A percentile compares a stretch with the other conserved stretches of the same genome.
Conservation (phyloP, 2,113 vertebrate species). For the Rissa tridactyla region DNA sequence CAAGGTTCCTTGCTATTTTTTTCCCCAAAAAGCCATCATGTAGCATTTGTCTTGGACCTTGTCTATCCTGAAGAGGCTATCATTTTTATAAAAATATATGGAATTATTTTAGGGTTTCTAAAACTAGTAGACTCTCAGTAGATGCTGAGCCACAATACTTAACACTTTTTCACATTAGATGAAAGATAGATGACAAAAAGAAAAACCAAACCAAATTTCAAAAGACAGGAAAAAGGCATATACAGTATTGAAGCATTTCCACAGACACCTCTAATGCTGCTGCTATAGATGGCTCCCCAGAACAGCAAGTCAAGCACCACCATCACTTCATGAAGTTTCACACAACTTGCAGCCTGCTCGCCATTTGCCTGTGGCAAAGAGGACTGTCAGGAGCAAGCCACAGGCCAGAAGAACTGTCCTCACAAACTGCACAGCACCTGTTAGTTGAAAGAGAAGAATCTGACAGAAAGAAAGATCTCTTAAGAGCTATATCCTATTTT, state of each 20-base stretch:
- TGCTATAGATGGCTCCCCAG: background rate
- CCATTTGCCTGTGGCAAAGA: background rate
- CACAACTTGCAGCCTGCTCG: background rate
- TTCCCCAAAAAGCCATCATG: background rate
- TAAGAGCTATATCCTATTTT: background rate
- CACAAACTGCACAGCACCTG: background rate
- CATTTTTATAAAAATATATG: background rate
- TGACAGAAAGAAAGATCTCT: background rate
- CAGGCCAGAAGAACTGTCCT: background rate
- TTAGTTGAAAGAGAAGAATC: background rate
- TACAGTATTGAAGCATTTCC: background rate
- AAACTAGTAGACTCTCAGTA: background rate
- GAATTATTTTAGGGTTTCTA: background rate
- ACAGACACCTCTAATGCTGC: fast-evolving
- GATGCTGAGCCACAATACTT: background rate
- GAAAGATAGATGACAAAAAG: background rate
- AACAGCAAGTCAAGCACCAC: background rate
- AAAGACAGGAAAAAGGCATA: background rate
- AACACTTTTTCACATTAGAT: background rate
- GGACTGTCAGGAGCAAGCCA: background rate
- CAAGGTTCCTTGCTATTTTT: background rate
- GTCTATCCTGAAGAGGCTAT: background rate
- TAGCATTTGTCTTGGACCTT: background rate
- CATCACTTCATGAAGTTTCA: background rate
- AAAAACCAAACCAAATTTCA: background rate